These are phyloP conservation scores for Philypnodon macrostomus DNA, from an alignment of 2,797 vertebrate species.

Conservation along the genomic window DNA sequence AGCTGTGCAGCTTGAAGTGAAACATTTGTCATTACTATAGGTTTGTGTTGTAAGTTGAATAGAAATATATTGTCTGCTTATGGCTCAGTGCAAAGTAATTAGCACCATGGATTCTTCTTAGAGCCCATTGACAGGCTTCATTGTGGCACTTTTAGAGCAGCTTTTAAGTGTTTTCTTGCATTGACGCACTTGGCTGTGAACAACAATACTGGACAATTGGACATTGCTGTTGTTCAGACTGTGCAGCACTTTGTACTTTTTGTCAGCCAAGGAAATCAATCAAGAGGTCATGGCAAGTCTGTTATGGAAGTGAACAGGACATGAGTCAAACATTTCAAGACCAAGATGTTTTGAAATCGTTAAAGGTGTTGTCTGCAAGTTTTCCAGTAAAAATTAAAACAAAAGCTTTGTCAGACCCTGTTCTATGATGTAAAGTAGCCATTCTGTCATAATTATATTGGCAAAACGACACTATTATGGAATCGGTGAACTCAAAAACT, in stretches of 20 bases:
- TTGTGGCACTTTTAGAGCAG: not conserved
- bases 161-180: slow-evolving; percentile 1
- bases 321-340: not conserved
- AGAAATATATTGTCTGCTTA: no score
- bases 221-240: not conserved
- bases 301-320: no score
- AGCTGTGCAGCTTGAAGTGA: not conserved
- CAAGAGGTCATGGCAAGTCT: not conserved
- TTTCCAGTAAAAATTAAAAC: no score
- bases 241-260: not conserved
- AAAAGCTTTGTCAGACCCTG: no score
- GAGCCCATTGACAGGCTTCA: not conserved
- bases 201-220: slow-evolving; percentile 1
- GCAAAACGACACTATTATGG: no score
- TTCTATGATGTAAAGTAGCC: no score
- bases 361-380: no score
- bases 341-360: no score
- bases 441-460: no score
- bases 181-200: not conserved
- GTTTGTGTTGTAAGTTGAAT: no score
- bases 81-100: slow-evolving; percentile 3
- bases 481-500: no score
- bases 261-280: not conserved
- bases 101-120: not conserved
- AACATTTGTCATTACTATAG: no score